A percentile compares a stretch with the other conserved stretches of the same genome.
phyloP scores from a whole-genome alignment of 2,113 vertebrate genomes.

The Oplegnathus fasciatus region DNA sequence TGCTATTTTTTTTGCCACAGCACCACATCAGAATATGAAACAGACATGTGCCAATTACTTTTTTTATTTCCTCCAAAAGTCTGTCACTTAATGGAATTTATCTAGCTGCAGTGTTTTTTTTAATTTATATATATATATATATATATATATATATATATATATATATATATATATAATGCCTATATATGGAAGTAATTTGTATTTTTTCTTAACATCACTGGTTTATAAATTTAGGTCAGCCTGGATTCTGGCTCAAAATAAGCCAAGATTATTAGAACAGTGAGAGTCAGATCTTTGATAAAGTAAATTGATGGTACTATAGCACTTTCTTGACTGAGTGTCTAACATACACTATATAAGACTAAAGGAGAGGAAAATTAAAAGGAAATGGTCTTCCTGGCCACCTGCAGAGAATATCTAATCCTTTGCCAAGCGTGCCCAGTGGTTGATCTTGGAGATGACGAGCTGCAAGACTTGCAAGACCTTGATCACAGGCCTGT shows the following conservation, averaged over 20 bases:
- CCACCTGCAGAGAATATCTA: constrained; percentile 26
- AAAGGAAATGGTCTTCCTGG: background rate
- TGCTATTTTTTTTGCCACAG: background rate
- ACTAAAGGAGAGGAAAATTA: background rate
- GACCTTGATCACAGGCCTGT: constrained; percentile 28
- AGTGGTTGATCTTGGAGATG: constrained; percentile 7
- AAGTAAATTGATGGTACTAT: background rate
- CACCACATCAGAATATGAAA: background rate
- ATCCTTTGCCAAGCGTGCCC: background rate
- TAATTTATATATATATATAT: too few species aligned
- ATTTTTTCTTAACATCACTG: background rate
- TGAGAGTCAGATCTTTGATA: background rate
- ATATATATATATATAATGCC: too few species aligned
- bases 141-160: too few species aligned
- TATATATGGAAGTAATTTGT: background rate
- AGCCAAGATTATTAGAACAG: background rate
- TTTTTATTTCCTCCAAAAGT: too few species aligned
- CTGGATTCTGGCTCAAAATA: background rate
- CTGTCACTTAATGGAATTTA: too few species aligned
- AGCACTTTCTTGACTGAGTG: background rate
- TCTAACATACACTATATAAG: background rate
- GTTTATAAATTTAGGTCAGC: background rate
- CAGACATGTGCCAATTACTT: background rate
- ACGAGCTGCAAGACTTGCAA: constrained; percentile 7
- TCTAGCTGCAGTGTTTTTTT: too few species aligned